A percentile compares a stretch with the other conserved stretches of the same genome.
phyloP scores from a whole-genome alignment of 2,888 invertebrate genomes.

The Rhagonycha fulva region DNA sequence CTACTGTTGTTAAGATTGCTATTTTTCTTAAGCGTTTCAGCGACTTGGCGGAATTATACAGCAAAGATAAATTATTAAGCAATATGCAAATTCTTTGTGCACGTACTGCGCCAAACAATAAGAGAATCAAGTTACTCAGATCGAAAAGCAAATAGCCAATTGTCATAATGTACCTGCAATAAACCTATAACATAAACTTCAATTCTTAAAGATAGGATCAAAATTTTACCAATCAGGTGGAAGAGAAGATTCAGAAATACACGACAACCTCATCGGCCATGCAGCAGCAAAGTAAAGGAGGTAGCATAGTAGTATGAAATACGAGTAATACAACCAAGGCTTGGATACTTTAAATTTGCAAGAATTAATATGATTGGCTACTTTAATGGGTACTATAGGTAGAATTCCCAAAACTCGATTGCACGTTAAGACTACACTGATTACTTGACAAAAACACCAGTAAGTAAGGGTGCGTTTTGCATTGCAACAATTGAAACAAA shows the following conservation, averaged over 20 bases:
- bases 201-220: background rate
- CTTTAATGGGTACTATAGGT: background rate
- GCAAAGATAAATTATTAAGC: background rate
- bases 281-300: background rate
- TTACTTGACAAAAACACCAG: background rate
- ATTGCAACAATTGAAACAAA: background rate
- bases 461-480: background rate
- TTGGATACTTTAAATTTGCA: background rate
- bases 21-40: background rate
- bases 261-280: background rate
- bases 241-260: background rate
- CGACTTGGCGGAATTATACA: background rate
- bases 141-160: constrained; percentile 6
- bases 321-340: background rate
- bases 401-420: background rate
- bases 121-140: background rate
- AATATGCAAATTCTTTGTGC: background rate
- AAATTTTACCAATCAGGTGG: background rate
- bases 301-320: background rate
- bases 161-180: constrained; percentile 10
- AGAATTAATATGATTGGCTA: background rate
- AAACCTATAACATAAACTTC: background rate
- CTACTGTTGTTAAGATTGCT: background rate
- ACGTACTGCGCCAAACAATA: background rate
- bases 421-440: background rate